Evolutionary conservation across 2,113 vertebrate genomes (phyloP), one percentile per base, ranked within the genome.

Genomic region (Poicephalus meyeri): DNA sequence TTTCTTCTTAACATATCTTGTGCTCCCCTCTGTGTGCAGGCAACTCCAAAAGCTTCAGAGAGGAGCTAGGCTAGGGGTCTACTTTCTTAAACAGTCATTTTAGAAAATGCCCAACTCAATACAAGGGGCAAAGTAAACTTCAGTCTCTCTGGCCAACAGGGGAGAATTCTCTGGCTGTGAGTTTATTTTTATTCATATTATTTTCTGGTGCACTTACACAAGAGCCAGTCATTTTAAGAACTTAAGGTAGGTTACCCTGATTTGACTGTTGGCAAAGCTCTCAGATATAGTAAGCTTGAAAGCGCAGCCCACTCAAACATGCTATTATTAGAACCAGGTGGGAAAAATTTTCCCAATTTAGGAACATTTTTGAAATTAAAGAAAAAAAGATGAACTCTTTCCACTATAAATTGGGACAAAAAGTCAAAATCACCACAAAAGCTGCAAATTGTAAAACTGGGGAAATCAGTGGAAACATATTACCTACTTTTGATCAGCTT

Each of bases 311-410:
- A 94, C 94, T 91, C 88, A 93, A 71, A 92, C 23, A 23, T 64
- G 33, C 80, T 96, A 81, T 94, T 91, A 64, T 93, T 95, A 91
- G 94, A 95, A 86, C 86, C 94, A 96, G 92, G 94, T 93, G 92
- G 13, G 69, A 92, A 92, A 93, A 90, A 55, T 78, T 94, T 94
- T 92, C 50, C 72, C 69, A 78, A 66, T 71, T 80, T 91, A 35
- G 52, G 55, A 86, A 89, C 37, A 68, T 6, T 64, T 83, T 50
- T 46, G 15, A 91, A 95, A 90, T 86, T 47, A 23, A 74, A 82
- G 61, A 58, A 52, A 31, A 19, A 31, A 20, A 70, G 1, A 74
- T 79, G 79, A 90, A 11, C 2, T 78, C 17, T 87, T 71, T 55
- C 44, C 18, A n/a, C 18, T 21, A 24, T 52, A 61, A 90, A 44